Base-by-base conservation (phyloP, 1,140 invertebrate genomes). In the Macrobrachium nipponense region DNA sequence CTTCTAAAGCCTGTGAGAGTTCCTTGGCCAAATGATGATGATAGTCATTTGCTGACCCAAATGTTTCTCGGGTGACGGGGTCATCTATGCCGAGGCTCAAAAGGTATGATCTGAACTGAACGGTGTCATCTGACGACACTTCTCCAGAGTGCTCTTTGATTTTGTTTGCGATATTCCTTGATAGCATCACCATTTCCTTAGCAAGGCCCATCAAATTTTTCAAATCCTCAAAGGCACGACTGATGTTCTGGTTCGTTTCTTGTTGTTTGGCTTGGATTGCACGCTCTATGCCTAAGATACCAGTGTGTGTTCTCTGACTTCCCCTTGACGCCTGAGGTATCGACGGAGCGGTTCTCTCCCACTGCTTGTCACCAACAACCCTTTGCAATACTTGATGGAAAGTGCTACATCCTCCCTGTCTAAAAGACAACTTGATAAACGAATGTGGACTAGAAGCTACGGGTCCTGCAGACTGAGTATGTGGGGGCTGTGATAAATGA, bases 31-130 rank as follows among this genome's bases (percentile, higher is more conserved):
- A 92, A 89, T 96, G 95, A 89, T 93, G 93, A 90, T 96, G 97
- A 91, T 98, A 99, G 87, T 95, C 94, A 87, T 95, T 95, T 87
- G 96, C 96, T 89, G 94, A 96, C 89, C 95, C 96, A 91, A 95
- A 98, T 18, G 87, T 77, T 51, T 87, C 87, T 58, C 89, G 61
- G 4, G 88, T 89, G 0, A 99, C 98, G 23, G 98, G 98, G 93
- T 99, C 97, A 90, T 98, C 96, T 88, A 99, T 98, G 89, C 98
- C 98, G 89, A 99, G 93, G 91, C 97, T 98, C 91, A 99, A 94
- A 62, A 99, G 92, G 90, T 99, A 98, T 0, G 97, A 96, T 91
- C 99, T 98, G 90, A 99, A 99, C 89, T 95, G 94, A 18, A 99
- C 94, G 12, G 98, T 99, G 92, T 99, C 98, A 93, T 99, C 98